Evolutionary conservation across 2,113 vertebrate species (phyloP).

Genomic region (Passer domesticus): DNA sequence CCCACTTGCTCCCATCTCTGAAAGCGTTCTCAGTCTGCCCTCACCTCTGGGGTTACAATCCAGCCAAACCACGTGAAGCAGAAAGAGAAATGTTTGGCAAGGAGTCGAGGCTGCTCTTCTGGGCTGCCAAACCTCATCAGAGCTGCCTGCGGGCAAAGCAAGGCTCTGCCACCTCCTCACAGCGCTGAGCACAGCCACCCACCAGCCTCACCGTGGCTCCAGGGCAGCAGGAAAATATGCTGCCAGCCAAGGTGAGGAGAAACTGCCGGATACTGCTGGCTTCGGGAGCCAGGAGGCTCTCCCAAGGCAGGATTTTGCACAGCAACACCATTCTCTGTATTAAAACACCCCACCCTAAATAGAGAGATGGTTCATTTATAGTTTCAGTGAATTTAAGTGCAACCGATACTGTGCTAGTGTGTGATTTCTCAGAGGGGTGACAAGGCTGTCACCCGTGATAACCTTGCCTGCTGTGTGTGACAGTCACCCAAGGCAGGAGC

Average conservation of each 20-base stretch:
- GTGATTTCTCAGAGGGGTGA: slow-evolving; percentile 14
- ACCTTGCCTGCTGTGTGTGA: neutral
- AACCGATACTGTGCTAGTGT: rapidly evolving
- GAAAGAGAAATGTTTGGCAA: slow-evolving; percentile 2
- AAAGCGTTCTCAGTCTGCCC: neutral
- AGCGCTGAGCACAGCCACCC: neutral
- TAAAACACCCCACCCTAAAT: neutral
- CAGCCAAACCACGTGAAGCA: neutral
- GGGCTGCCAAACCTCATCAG: slow-evolving; percentile 41
- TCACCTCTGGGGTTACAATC: neutral
- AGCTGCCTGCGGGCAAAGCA: neutral
- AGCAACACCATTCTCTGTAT: neutral
- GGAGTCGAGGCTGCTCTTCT: neutral
- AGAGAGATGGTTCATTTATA: neutral
- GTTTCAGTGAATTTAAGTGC: neutral
- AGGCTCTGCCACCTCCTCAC: neutral
- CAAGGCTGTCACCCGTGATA: slow-evolving; percentile 32
- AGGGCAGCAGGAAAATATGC: neutral
- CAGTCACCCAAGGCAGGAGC: neutral
- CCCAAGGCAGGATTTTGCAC: neutral
- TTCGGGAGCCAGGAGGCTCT: neutral
- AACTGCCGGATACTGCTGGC: rapidly evolving
- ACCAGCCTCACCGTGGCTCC: neutral
- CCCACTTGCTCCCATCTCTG: rapidly evolving
- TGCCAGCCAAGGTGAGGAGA: neutral